Evolutionary conservation across 2,888 invertebrate species (phyloP), one percentile per base, ranked within the genome.

Genomic region (Prosopocoilus inquinatus): DNA sequence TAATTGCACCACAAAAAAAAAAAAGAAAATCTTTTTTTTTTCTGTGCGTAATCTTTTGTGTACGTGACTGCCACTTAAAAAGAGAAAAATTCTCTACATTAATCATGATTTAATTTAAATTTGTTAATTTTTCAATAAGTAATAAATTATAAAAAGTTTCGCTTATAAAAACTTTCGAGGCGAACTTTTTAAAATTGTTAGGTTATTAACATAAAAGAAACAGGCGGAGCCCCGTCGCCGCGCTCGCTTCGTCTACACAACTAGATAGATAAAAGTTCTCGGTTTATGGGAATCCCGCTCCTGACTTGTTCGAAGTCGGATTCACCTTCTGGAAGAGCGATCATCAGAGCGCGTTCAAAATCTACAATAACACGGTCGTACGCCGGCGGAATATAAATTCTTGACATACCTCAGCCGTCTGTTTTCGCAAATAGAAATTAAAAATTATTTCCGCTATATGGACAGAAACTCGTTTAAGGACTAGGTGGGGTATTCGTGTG

Each of bases 341-440:
- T 55, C 58, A 58, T 55, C 58, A 60, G 62, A 55, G 62, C 61
- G 62, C 62, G 67, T 61, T 64, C 48, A 39, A 58, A 58, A 58
- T 58, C 52, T 55, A 58, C 58, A 58, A 57, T 57, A 57, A 57
- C 34, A 57, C 53, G 58, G 12, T 53, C 67, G 9, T 38, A 57
- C 53, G 48, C 50, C 50, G 46, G 32, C 48, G 51, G 58, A 58
- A 58, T 58, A 58, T 58, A 55, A 58, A 58, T 58, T 58, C 58
- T 50, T 50, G 47, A 52, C 58, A 53, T 58, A 55, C 55, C 51
- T 54, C 36, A 47, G 36, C 50, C 48, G 54, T 58, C 67, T 64
- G 70, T 73, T 74, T 74, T 67, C 67, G 70, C 71, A 72, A 74
- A 75, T 74, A 72, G 70, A 74, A 75, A 74, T 75, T 74, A 74